Base-by-base conservation (phyloP, 2,113 vertebrate genomes). In the Muntiacus reevesi region DNA sequence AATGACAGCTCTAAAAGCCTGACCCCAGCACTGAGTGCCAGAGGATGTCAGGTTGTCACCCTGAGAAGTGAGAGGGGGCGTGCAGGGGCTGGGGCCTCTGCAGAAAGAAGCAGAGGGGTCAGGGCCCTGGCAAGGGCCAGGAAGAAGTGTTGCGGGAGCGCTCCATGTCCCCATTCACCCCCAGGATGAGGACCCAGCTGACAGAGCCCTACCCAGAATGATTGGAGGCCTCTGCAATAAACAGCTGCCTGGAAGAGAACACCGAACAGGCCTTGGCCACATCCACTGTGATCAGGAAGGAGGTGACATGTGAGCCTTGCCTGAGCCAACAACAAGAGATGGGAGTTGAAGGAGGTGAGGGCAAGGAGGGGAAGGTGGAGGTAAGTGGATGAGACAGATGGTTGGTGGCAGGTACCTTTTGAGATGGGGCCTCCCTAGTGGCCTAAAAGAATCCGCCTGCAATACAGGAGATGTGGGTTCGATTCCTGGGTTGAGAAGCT, bases 1-100 rank as follows among this genome's bases (percentile, higher is more conserved):
- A 96, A 12, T 93, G 94, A 96, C 97, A 98, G 93, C 95, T 97
- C 95, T 98, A 98, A 98, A 98, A 98, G 97, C 98, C 96, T 97
- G 96, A 97, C 97, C 98, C 95, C 50, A 36, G 84, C 2, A 8
- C 91, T 74, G 79, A 95, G 96, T 92, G 89, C 95, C 3, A 0
- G 84, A 89, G 45, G 94, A 93, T 98, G 98, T 97, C 98, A 97
- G 94, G n/a, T 95, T 96, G 95, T 97, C 93, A 78, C 83, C 79
- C 95, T 59, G 96, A 94, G 96, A 97, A 92, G 33, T 1, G 14
- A 94, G 95, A 95, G 8, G 43, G 86, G 95, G 64, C 89, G 62
- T 2, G 28, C 82, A 82, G 57, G 52, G 82, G 92, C 95, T 78
- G 43, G 76, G 15, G 55, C 97, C 95, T 96, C 95, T 94, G 81